Percentiles rank a stretch among this genome's conserved stretches.
phyloP scores from a whole-genome alignment of 2,113 vertebrate species.

The Dromas ardeola region DNA sequence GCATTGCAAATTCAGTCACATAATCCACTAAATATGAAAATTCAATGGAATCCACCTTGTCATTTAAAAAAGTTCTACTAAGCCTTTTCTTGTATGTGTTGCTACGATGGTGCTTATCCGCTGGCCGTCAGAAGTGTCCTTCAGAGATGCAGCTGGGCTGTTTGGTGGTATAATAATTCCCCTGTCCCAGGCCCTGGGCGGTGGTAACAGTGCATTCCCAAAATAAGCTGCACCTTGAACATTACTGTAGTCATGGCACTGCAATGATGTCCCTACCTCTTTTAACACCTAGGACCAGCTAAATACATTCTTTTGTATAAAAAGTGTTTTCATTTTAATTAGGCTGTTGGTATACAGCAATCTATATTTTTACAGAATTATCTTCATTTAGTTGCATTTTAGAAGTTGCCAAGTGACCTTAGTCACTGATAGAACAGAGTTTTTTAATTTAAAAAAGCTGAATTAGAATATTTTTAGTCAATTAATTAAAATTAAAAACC shows the following conservation, averaged over 20 bases:
- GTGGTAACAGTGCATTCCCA: not conserved
- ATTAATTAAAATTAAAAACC: not conserved
- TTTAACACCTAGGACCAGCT: not conserved
- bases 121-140: not conserved
- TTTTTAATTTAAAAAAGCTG: not conserved
- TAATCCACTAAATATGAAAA: not conserved
- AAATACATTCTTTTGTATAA: constrained; percentile 11
- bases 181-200: not conserved
- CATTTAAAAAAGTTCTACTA: not conserved
- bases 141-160: not conserved
- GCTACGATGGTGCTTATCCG: not conserved
- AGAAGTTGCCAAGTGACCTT: not conserved
- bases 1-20: not conserved
- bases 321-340: not conserved
- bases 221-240: not conserved
- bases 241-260: not conserved
- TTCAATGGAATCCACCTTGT: not conserved
- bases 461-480: not conserved
- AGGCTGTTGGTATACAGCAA: not conserved
- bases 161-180: not conserved
- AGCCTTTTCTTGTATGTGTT: not conserved
- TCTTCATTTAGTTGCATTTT: not conserved
- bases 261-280: not conserved
- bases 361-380: not conserved
- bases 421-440: not conserved